Evolutionary conservation across 92 coral and sea anemone species (phyloP).

Genomic region (Umimayanthus chanpuru): DNA sequence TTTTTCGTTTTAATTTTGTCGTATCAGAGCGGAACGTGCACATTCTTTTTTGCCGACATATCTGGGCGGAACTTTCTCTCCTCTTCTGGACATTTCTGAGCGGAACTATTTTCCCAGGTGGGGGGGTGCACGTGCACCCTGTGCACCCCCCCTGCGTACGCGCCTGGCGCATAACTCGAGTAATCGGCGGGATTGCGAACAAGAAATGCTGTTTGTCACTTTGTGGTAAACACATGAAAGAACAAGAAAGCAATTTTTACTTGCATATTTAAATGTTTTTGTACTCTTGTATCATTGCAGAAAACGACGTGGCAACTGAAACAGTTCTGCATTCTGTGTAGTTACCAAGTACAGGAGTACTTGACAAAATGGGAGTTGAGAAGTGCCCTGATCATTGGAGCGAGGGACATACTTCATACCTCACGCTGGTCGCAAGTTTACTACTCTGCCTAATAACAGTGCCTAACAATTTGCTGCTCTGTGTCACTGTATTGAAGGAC

Average conservation of each 20-base stretch:
- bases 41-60: no score
- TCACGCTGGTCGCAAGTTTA: slow-evolving; percentile 8
- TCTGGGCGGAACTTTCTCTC: no score
- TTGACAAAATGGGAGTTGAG: background rate
- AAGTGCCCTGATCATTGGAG: slow-evolving; percentile 25
- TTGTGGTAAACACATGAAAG: background rate
- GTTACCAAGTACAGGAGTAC: background rate
- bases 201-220: no score
- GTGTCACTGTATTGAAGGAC: slow-evolving; percentile 23
- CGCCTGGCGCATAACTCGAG: background rate
- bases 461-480: slow-evolving; percentile 12
- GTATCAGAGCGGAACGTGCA: no score
- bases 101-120: no score
- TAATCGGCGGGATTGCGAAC: background rate
- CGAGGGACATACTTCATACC: background rate
- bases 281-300: background rate
- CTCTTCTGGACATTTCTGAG: no score
- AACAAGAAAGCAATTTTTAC: background rate
- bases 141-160: no score
- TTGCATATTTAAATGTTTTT: no score
- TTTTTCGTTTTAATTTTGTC: no score
- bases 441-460: background rate
- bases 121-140: no score
- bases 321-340: background rate
- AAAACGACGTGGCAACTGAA: background rate